A percentile compares a stretch with the other conserved stretches of the same genome.
Conservation (phyloP, 2,888 invertebrate species). For the Ethmia dodecea region DNA sequence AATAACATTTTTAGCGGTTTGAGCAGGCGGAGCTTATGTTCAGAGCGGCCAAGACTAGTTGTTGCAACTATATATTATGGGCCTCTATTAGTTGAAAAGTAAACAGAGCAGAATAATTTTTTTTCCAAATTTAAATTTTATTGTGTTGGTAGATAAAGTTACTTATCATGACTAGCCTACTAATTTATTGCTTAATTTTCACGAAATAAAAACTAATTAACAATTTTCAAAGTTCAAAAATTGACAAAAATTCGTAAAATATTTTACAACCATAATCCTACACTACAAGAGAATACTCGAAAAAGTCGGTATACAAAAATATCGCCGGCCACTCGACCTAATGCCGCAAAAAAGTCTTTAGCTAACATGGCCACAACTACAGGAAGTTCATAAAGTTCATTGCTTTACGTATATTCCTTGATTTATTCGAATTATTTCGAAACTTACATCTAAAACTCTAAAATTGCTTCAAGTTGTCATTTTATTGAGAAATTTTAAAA, state of each 20-base stretch:
- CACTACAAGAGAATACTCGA: constrained; percentile 7
- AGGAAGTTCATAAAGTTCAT: not conserved
- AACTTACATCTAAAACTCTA: not conserved
- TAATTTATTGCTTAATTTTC: not conserved
- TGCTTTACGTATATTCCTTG: constrained; percentile 1
- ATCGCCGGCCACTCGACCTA: too few relatives aligned
- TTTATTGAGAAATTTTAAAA: not conserved
- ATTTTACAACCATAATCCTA: not conserved
- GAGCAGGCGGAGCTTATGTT: too few relatives aligned
- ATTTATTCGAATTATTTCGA: not conserved
- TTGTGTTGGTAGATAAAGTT: too few relatives aligned
- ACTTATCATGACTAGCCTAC: too few relatives aligned
- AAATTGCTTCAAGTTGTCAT: not conserved
- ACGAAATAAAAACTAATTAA: not conserved
- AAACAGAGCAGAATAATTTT: too few relatives aligned
- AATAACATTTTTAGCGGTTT: too few relatives aligned
- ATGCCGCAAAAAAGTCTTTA: too few relatives aligned
- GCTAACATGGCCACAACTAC: too few relatives aligned
- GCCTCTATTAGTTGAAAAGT: too few relatives aligned
- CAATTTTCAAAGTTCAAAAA: not conserved
- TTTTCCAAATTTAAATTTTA: too few relatives aligned
- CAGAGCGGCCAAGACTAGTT: too few relatives aligned
- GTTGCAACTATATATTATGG: too few relatives aligned
- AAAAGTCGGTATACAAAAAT: constrained; percentile 8
- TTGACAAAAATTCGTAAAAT: constrained; percentile 3